Evolutionary conservation across 2,888 invertebrate species (phyloP).

Genomic region (Cephus nigrinus): DNA sequence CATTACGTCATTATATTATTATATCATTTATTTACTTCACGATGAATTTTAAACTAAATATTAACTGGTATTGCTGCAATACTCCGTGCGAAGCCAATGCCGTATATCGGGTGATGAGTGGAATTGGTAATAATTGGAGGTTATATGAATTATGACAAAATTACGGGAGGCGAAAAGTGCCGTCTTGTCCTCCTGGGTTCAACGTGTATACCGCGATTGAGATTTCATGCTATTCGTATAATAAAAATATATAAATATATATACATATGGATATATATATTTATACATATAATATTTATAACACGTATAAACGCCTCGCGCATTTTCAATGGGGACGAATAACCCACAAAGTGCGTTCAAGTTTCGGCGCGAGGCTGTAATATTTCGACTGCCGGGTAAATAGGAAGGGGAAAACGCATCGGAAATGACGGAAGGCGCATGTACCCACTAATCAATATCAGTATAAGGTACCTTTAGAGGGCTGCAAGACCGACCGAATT

Average conservation of each 20-base stretch:
- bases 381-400: neutral
- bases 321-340: neutral
- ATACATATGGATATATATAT: conserved; percentile 13
- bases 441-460: neutral
- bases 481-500: neutral
- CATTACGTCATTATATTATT: conserved; percentile 26
- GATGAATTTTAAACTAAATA: neutral
- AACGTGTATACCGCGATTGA: neutral
- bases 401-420: neutral
- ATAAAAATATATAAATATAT: conserved; percentile 26
- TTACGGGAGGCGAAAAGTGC: neutral
- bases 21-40: conserved; percentile 11
- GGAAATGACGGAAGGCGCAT: neutral
- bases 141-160: neutral
- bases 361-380: neutral
- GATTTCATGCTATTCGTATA: conserved; percentile 24
- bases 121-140: neutral
- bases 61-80: conserved; percentile 20
- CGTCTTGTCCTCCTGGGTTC: neutral
- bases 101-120: neutral
- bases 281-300: conserved; percentile 20
- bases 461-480: neutral
- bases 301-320: neutral
- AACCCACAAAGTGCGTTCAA: neutral
- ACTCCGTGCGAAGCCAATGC: neutral